Evolutionary conservation across 2,888 invertebrate species (phyloP).

Genomic region (Torymus aiolomorphi): DNA sequence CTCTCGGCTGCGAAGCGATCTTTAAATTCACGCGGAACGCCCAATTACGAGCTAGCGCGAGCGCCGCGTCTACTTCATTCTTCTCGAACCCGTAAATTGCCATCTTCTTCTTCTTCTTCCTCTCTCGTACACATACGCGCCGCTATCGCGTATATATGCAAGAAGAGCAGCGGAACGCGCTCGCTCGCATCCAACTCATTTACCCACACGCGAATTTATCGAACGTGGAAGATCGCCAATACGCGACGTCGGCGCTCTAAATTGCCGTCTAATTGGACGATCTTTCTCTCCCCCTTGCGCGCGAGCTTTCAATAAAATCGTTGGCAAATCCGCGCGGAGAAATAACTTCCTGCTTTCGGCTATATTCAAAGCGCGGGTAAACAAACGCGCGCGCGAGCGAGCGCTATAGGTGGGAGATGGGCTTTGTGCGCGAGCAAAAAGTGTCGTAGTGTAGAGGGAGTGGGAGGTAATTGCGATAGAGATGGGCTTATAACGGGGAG

Average conservation of each 20-base stretch:
- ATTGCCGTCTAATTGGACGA: constrained; percentile 56
- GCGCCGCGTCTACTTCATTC: not conserved
- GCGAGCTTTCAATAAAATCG: constrained; percentile 51
- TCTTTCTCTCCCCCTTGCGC: constrained; percentile 3
- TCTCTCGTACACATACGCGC: too few species aligned
- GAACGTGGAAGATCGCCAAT: not conserved
- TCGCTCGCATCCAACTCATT: not conserved
- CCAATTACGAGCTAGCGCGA: constrained; percentile 38
- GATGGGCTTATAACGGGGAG: not conserved
- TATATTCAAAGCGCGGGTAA: not conserved
- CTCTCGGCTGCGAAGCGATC: constrained; percentile 5
- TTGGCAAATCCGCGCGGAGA: constrained; percentile 36
- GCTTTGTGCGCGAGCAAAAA: constrained; percentile 50
- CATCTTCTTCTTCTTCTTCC: not conserved
- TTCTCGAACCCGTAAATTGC: constrained; percentile 54
- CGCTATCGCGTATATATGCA: too few species aligned
- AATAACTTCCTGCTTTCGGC: constrained; percentile 45
- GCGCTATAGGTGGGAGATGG: not conserved
- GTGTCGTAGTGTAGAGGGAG: constrained; percentile 14
- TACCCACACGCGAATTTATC: not conserved
- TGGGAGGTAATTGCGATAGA: constrained; percentile 33
- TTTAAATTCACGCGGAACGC: constrained; percentile 30
- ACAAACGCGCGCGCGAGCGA: not conserved
- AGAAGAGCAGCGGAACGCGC: not conserved
- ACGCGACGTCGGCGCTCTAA: constrained; percentile 39